A percentile compares a stretch with the other conserved stretches of the same genome.
These are phyloP conservation scores for Diuraphis noxia DNA, from an alignment of 1,140 invertebrate genomes.

Conservation along the genomic window DNA sequence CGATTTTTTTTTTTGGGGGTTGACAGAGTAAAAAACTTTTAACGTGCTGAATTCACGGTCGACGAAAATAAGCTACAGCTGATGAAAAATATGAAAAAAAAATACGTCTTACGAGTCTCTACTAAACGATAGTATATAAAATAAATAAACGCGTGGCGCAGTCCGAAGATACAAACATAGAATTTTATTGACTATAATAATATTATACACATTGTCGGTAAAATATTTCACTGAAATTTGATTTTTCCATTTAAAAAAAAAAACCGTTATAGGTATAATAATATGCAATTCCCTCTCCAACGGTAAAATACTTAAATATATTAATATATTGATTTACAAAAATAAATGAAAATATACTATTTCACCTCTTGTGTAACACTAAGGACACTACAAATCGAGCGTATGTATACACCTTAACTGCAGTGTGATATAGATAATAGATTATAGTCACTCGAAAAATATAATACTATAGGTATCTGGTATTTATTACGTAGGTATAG, in stretches of 20 bases:
- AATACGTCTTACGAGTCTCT: not conserved
- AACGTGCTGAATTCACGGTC: not conserved
- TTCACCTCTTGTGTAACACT: not conserved
- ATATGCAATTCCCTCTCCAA: not conserved
- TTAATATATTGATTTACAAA: not conserved
- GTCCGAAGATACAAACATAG: not conserved
- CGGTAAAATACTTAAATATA: not conserved
- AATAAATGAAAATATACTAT: not conserved
- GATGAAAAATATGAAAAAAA: not conserved
- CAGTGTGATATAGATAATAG: too few relatives aligned
- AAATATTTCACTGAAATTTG: not conserved
- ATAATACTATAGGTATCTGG: not conserved
- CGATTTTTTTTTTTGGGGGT: not conserved
- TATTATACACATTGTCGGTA: not conserved
- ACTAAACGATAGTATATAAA: not conserved
- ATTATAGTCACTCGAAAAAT: not conserved
- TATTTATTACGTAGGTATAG: too few relatives aligned
- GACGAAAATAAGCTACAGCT: not conserved
- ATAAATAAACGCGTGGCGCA: not conserved
- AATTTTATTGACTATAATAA: not conserved
- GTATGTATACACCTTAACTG: too few relatives aligned
- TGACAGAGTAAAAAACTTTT: constrained; percentile 12
- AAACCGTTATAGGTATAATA: not conserved
- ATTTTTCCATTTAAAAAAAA: constrained; percentile 31
- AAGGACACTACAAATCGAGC: not conserved